A percentile compares a stretch with the other conserved stretches of the same genome.
These are phyloP conservation scores for Helobdella robusta DNA, from an alignment of 2,888 invertebrate species.

Conservation along the genomic window DNA sequence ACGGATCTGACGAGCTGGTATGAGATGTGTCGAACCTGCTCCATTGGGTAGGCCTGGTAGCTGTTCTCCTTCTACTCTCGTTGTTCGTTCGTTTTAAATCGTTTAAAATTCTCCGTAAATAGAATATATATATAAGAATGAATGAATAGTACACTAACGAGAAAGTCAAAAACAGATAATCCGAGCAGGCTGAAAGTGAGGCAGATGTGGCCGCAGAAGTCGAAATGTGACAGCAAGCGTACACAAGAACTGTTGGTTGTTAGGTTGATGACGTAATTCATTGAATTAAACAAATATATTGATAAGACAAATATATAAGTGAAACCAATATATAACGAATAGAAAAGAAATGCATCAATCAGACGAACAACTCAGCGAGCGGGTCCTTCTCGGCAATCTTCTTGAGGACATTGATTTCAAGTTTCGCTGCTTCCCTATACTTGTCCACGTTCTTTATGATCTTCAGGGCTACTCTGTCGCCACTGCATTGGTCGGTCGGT, in stretches of 20 bases:
- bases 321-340: not conserved
- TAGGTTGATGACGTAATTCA: not conserved
- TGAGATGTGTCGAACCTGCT: slow-evolving; percentile 91
- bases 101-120: not conserved
- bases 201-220: slow-evolving; percentile 51
- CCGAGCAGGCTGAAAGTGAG: slow-evolving; percentile 49
- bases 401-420: slow-evolving; percentile 96
- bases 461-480: slow-evolving; percentile 65
- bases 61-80: slow-evolving; percentile 95
- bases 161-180: slow-evolving; percentile 50
- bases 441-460: slow-evolving; percentile 99
- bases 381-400: slow-evolving; percentile 87
- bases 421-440: slow-evolving; percentile 95
- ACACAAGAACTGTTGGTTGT: slow-evolving; percentile 51
- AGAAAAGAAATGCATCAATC: too few relatives aligned
- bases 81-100: too few relatives aligned
- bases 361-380: too few relatives aligned
- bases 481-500: slow-evolving; percentile 38
- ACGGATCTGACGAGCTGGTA: slow-evolving; percentile 94
- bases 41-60: slow-evolving; percentile 93
- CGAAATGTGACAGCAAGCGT: slow-evolving; percentile 49
- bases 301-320: not conserved
- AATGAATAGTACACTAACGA: slow-evolving; percentile 41
- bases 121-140: not conserved
- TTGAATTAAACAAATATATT: not conserved